A percentile compares a stretch with the other conserved stretches of the same genome.
These are phyloP conservation scores for Agapornis roseicollis DNA, from an alignment of 2,113 vertebrate genomes.

Conservation along the genomic window DNA sequence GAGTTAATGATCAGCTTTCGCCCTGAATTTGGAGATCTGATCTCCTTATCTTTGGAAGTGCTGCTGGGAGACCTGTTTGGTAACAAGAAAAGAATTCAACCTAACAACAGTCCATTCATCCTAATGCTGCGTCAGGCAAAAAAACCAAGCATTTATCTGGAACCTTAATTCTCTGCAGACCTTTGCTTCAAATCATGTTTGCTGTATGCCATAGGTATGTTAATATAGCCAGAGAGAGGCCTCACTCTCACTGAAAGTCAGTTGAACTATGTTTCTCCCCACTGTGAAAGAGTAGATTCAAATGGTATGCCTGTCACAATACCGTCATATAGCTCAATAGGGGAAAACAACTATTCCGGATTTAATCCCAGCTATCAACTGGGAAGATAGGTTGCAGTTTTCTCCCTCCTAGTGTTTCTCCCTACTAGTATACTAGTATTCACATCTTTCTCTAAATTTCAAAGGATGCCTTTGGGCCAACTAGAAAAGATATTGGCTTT, in stretches of 20 bases:
- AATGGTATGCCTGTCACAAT: background rate
- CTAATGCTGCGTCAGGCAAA: background rate
- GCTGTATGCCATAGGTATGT: background rate
- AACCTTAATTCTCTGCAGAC: slow-evolving; percentile 8
- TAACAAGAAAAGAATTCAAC: slow-evolving; percentile 37
- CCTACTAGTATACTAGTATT: background rate
- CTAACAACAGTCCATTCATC: slow-evolving; percentile 42
- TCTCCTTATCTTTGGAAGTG: slow-evolving; percentile 49
- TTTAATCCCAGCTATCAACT: background rate
- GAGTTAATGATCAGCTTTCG: slow-evolving; percentile 46
- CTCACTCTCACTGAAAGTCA: background rate
- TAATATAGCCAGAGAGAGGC: background rate
- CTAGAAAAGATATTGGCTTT: background rate
- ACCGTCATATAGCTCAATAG: background rate
- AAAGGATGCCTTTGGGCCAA: background rate
- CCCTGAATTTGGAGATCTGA: slow-evolving; percentile 29
- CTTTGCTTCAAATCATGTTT: background rate
- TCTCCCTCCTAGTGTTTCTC: background rate
- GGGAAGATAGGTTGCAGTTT: background rate
- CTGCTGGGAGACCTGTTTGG: slow-evolving; percentile 28
- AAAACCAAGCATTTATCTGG: background rate
- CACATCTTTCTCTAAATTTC: background rate
- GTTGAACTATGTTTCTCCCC: background rate
- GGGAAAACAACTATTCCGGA: background rate
- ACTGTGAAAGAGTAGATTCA: background rate